Percentiles rank a stretch among this genome's conserved stretches.
Conservation (phyloP, 2,113 vertebrate species). For the Ceuthmochares aereus region DNA sequence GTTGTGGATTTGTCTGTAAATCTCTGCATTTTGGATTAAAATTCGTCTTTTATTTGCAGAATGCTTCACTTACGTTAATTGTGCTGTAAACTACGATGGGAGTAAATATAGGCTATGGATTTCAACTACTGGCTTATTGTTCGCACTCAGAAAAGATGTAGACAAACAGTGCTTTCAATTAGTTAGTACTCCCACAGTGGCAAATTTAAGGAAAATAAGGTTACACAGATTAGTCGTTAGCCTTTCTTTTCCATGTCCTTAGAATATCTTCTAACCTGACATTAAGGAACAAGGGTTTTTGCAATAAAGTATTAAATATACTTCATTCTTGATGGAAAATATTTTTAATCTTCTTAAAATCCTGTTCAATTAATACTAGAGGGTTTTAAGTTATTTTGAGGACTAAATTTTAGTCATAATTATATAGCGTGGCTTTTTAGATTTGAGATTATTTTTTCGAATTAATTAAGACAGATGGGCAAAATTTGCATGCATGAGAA, state of each 20-base stretch:
- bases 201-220: not conserved
- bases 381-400: not conserved
- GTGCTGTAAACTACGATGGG: not conserved
- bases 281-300: not conserved
- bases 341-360: slow-evolving; percentile 6
- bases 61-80: not conserved
- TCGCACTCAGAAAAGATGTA: not conserved
- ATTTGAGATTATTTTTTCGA: not conserved
- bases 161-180: not conserved
- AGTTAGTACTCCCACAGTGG: not conserved
- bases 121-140: not conserved
- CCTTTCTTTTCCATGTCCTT: not conserved
- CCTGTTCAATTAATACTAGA: not conserved
- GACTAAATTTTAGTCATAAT: not conserved
- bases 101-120: not conserved
- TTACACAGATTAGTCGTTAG: not conserved
- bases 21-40: not conserved
- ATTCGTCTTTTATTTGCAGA: not conserved
- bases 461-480: not conserved
- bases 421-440: not conserved
- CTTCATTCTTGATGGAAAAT: not conserved
- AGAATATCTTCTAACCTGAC: not conserved
- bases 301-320: not conserved
- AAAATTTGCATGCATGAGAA: not conserved
- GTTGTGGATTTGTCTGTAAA: not conserved